Conservation (phyloP, 2,888 invertebrate genomes). For the Tipula vernalis region DNA sequence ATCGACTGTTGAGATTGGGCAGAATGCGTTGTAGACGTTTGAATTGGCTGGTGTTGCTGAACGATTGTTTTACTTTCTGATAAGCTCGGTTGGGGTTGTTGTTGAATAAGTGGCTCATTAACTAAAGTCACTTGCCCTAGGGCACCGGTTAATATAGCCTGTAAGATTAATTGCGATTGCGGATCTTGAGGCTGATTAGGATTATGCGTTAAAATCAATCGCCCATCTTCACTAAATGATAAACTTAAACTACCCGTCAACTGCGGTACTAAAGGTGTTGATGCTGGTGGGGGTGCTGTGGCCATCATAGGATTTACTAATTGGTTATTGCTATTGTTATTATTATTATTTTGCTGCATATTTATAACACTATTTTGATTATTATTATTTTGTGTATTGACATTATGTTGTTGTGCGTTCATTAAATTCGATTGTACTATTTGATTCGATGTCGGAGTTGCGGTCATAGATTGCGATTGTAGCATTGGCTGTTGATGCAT, state of each 20-base stretch:
- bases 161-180: slow-evolving; percentile 34
- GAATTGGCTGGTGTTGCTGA: neutral
- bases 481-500: slow-evolving; percentile 19
- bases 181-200: slow-evolving; percentile 43
- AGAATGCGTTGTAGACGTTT: neutral
- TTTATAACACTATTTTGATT: slow-evolving; percentile 7
- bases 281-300: slow-evolving; percentile 7
- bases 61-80: neutral
- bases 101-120: slow-evolving; percentile 23
- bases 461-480: slow-evolving; percentile 10
- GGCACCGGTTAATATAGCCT: slow-evolving; percentile 34
- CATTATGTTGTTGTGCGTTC: slow-evolving; percentile 10
- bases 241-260: slow-evolving; percentile 50
- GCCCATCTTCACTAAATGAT: slow-evolving; percentile 52
- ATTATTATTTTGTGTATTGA: neutral
- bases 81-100: slow-evolving; percentile 10
- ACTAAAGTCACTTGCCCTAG: slow-evolving; percentile 34
- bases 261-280: slow-evolving; percentile 34
- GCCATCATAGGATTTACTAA: neutral
- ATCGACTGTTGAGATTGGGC: neutral
- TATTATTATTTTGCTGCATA: slow-evolving; percentile 9
- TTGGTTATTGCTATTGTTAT: slow-evolving; percentile 10
- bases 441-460: slow-evolving; percentile 12
- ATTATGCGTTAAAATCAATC: slow-evolving; percentile 51
- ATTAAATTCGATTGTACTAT: slow-evolving; percentile 11